Conservation (phyloP, 2,888 invertebrate species). For the Gibbula magus region DNA sequence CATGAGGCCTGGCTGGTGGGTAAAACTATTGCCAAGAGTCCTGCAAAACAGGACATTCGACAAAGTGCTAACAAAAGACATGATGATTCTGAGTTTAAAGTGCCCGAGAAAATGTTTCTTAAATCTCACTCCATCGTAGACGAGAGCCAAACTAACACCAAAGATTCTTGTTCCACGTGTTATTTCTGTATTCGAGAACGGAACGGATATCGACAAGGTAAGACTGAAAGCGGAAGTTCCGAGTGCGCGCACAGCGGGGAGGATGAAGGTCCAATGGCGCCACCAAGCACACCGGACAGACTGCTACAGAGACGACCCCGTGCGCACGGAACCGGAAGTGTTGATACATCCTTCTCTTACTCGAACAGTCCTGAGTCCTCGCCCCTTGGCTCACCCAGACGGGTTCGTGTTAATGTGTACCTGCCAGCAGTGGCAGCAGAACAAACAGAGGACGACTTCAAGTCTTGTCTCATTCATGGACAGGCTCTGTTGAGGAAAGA, state of each 20-base stretch:
- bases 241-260: neutral
- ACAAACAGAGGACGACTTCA: slow-evolving; percentile 30
- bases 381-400: slow-evolving; percentile 9
- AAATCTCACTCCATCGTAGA: neutral
- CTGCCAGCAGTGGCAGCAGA: slow-evolving; percentile 36
- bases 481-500: slow-evolving; percentile 21
- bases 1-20: slow-evolving; percentile 64
- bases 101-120: slow-evolving; percentile 49
- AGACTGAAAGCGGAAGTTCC: neutral
- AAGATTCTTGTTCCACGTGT: neutral
- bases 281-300: slow-evolving; percentile 44
- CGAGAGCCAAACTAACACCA: neutral
- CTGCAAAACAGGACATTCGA: neutral
- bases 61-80: neutral
- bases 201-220: neutral
- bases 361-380: neutral
- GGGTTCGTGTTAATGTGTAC: slow-evolving; percentile 35
- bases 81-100: slow-evolving; percentile 31
- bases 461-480: slow-evolving; percentile 16
- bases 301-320: neutral
- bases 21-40: slow-evolving; percentile 29
- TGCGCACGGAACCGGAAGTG: neutral
- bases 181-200: neutral
- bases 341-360: neutral
- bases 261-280: slow-evolving; percentile 36